Conservation (phyloP, 2,888 invertebrate species). For the Drosophila atroscutellata region DNA sequence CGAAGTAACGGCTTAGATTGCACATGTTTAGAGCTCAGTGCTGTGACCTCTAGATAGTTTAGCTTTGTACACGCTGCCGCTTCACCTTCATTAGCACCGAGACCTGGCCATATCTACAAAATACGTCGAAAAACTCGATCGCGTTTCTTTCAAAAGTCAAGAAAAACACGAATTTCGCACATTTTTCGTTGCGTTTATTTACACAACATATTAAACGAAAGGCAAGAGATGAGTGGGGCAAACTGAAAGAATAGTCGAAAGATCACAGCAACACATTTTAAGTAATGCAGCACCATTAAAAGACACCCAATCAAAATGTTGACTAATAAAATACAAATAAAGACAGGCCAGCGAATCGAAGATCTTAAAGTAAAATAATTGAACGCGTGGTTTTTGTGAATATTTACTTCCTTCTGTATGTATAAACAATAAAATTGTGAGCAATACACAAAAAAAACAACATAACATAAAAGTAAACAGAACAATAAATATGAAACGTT, state of each 20-base stretch:
- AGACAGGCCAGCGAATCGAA: neutral
- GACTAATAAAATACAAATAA: slow-evolving; percentile 14
- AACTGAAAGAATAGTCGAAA: neutral
- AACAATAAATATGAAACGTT: slow-evolving; percentile 34
- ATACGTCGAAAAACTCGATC: slow-evolving; percentile 28
- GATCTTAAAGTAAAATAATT: slow-evolving; percentile 20
- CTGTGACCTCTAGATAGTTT: slow-evolving; percentile 44
- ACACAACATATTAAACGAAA: slow-evolving; percentile 34
- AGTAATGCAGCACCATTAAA: neutral
- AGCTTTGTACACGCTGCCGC: slow-evolving; percentile 12
- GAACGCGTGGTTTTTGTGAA: slow-evolving; percentile 21
- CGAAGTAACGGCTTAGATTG: slow-evolving; percentile 24
- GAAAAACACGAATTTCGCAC: slow-evolving; percentile 59
- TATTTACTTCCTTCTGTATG: slow-evolving; percentile 42
- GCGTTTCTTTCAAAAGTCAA: slow-evolving; percentile 50
- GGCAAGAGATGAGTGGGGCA: slow-evolving; percentile 2
- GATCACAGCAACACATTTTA: neutral
- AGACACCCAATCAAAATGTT: neutral
- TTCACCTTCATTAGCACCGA: slow-evolving; percentile 55
- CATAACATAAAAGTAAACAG: slow-evolving; percentile 15
- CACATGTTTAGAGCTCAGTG: slow-evolving; percentile 27
- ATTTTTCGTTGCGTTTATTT: slow-evolving; percentile 40
- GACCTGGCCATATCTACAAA: slow-evolving; percentile 33
- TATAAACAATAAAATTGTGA: slow-evolving; percentile 24
- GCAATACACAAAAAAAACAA: slow-evolving; percentile 6